phyloP scores from a whole-genome alignment of 2,113 vertebrate genomes.

The Erpornis zantholeuca region DNA sequence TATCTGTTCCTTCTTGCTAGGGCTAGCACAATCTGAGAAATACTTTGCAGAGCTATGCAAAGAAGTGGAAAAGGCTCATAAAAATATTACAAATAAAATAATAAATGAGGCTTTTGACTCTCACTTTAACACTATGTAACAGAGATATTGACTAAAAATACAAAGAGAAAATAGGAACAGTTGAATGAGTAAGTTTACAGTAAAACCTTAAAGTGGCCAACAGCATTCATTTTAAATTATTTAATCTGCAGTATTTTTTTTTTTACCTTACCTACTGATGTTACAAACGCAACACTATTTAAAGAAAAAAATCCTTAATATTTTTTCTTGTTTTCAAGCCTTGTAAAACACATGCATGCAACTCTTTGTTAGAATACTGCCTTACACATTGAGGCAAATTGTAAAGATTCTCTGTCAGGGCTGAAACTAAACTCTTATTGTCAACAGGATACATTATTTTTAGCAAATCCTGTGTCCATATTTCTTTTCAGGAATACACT shows the following conservation, averaged over 20 bases:
- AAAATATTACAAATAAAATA: conserved; percentile 52
- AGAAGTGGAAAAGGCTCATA: conserved; percentile 52
- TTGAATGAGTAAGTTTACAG: conserved; percentile 58
- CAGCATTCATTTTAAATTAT: conserved; percentile 35
- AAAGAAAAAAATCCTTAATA: not conserved
- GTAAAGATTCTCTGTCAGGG: conserved; percentile 25
- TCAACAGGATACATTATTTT: conserved; percentile 45
- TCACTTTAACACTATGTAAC: not conserved
- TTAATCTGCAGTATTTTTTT: conserved; percentile 13
- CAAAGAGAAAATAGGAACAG: conserved; percentile 48
- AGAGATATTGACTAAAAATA: conserved; percentile 65
- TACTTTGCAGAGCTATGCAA: conserved; percentile 20
- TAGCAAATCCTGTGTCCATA: conserved; percentile 28
- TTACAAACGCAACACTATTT: conserved; percentile 24
- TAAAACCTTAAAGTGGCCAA: conserved; percentile 50
- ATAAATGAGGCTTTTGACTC: not conserved
- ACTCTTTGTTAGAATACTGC: conserved; percentile 32
- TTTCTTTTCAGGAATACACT: conserved; percentile 48
- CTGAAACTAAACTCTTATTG: conserved; percentile 35
- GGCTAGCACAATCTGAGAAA: not conserved
- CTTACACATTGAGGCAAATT: conserved; percentile 13
- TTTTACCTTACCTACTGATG: conserved; percentile 8
- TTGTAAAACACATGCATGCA: not conserved
- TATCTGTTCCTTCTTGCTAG: conserved; percentile 48
- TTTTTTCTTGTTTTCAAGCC: not conserved